Percentiles rank a stretch among this genome's conserved stretches.
Conservation (phyloP, 2,888 invertebrate species). For the Lissocephala sabroskyi region DNA sequence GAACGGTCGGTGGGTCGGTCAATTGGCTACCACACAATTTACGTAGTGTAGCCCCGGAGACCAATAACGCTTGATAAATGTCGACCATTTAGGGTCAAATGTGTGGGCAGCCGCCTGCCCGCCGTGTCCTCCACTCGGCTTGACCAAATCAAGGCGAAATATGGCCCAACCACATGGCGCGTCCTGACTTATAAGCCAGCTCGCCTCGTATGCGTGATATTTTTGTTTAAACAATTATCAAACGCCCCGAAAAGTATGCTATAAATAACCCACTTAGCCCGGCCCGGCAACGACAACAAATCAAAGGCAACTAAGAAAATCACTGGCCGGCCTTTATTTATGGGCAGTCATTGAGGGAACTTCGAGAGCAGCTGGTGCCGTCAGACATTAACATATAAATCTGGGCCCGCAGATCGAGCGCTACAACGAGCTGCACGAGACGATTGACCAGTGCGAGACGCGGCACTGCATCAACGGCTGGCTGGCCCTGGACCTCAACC, state of each 20-base stretch:
- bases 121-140: background rate
- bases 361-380: constrained; percentile 52
- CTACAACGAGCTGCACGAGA: constrained; percentile 66
- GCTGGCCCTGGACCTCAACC: constrained; percentile 84
- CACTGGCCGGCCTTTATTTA: constrained; percentile 58
- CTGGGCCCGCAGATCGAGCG: constrained; percentile 65
- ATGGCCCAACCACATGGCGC: constrained; percentile 37
- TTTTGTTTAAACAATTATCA: constrained; percentile 63
- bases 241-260: constrained; percentile 48
- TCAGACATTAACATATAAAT: constrained; percentile 53
- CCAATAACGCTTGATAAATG: constrained; percentile 69
- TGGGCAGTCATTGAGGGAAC: constrained; percentile 55
- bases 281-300: constrained; percentile 39
- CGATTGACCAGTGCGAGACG: constrained; percentile 69
- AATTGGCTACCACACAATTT: constrained; percentile 67
- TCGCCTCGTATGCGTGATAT: constrained; percentile 58
- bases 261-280: constrained; percentile 40
- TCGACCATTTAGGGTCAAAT: constrained; percentile 65
- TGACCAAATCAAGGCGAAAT: constrained; percentile 19
- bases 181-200: constrained; percentile 41
- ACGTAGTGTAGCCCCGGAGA: constrained; percentile 64
- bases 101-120: constrained; percentile 31
- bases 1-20: constrained; percentile 45
- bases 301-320: constrained; percentile 53
- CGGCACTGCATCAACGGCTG: constrained; percentile 81